Base-by-base conservation (phyloP, 1,140 invertebrate genomes). In the Onthophagus taurus region DNA sequence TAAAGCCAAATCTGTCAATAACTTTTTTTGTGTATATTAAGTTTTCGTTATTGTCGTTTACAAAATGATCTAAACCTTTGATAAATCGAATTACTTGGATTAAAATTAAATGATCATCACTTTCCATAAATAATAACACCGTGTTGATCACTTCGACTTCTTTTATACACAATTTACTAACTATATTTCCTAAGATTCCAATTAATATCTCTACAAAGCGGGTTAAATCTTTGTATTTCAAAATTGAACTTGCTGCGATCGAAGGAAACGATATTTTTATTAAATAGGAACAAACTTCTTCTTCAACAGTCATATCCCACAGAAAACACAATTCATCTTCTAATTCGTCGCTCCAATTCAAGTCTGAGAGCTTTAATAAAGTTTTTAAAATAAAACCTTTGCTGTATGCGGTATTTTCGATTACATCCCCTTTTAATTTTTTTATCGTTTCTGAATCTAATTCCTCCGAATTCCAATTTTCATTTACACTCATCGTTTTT, bases 221-320 rank as follows among this genome's bases (percentile, higher is more conserved):
- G 55, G 71, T 53, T 52, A 75, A 57, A 49, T 72, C 57, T 33
- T 67, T 59, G 47, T 62, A 54, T 58, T 71, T 58, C 47, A 71
- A 49, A 51, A 69, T 55, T 13, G 66, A 56, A 34, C 66, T 57
- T 30, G 68, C 65, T 7, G 66, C 68, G 13, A 86, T 59, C 33
- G 76, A 70, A 7, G 81, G 63, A 48, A 76, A 74, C 38, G 81
- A 69, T 47, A 82, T 70, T 51, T 79, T 67, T 37, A 80, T 58
- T 3, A 86, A 64, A 55, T 78, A 77, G n/a, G 72, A 47, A 2
- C 78, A 76, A 2, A 86, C 74, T 54, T 84, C 83, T 53, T 72
- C 70, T 46, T 86, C 77, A 0, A 75, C 61, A 7, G 81, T 81
- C 78, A 85, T 84, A 50, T 88, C 82, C 84, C 83, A 88, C 1